Conservation (phyloP, 2,113 vertebrate species). For the Spermophilus dauricus region DNA sequence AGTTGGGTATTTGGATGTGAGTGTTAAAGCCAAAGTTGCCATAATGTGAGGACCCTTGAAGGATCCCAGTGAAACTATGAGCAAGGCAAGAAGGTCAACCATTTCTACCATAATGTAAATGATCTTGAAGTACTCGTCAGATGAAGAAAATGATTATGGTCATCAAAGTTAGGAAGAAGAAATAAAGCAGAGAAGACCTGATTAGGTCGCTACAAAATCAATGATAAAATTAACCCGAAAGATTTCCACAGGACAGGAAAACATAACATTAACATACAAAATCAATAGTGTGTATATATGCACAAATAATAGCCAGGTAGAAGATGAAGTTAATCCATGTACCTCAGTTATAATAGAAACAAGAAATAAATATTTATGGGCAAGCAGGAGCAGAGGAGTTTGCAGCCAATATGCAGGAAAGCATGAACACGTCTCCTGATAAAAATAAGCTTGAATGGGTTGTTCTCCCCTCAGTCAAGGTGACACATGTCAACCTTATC, state of each 20-base stretch:
- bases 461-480: not conserved
- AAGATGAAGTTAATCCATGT: not conserved
- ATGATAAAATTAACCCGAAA: not conserved
- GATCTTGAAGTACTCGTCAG: not conserved
- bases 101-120: too few species aligned
- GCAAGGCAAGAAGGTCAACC: not conserved
- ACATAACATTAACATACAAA: not conserved
- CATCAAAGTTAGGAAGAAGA: not conserved
- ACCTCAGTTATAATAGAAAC: not conserved
- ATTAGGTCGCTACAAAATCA: not conserved
- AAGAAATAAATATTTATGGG: not conserved
- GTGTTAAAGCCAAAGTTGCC: not conserved
- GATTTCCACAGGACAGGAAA: not conserved
- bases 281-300: not conserved
- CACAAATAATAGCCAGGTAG: not conserved
- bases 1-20: not conserved
- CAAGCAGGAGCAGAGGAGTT: not conserved
- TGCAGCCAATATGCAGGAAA: not conserved
- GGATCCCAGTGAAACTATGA: too few species aligned
- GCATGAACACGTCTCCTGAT: not conserved
- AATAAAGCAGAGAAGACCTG: not conserved
- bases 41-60: too few species aligned
- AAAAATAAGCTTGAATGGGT: not conserved
- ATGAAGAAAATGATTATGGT: not conserved
- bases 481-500: accelerated